A percentile compares a stretch with the other conserved stretches of the same genome.
phyloP scores from a whole-genome alignment of 1,140 invertebrate genomes.

The Semibalanus balanoides region DNA sequence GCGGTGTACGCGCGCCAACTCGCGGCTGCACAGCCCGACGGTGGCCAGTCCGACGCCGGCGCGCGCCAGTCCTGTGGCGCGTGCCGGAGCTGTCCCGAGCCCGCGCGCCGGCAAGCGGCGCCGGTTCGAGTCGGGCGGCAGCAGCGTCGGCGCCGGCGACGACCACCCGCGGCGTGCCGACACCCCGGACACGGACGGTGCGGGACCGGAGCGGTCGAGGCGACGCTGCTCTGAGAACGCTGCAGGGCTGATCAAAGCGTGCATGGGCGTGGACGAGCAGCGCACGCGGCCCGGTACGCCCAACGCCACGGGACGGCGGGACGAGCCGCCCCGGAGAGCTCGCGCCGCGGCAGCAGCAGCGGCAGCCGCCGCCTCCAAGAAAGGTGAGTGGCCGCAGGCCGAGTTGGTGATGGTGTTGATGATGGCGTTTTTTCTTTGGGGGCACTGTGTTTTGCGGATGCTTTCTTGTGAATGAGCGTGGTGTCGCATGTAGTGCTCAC shows the following conservation, averaged over 20 bases:
- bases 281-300: background rate
- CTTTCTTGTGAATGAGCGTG: no score
- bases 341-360: no score
- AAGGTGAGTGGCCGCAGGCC: background rate
- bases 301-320: background rate
- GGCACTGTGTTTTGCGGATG: no score
- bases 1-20: conserved; percentile 8
- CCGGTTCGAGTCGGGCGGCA: background rate
- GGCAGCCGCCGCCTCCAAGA: background rate
- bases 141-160: background rate
- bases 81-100: background rate
- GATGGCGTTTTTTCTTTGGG: no score
- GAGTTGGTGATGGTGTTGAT: no score
- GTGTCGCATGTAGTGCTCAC: no score
- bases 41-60: conserved; percentile 15
- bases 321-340: background rate
- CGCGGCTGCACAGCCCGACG: conserved; percentile 33
- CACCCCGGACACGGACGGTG: background rate
- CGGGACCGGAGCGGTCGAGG: conserved; percentile 8
- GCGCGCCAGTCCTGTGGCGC: conserved; percentile 34
- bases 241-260: conserved; percentile 48
- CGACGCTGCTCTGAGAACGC: conserved; percentile 51
- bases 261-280: conserved; percentile 44
- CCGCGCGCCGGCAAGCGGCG: background rate
- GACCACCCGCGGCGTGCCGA: background rate